Conservation (phyloP, 1,140 invertebrate species). For the Calephelis nemesis region DNA sequence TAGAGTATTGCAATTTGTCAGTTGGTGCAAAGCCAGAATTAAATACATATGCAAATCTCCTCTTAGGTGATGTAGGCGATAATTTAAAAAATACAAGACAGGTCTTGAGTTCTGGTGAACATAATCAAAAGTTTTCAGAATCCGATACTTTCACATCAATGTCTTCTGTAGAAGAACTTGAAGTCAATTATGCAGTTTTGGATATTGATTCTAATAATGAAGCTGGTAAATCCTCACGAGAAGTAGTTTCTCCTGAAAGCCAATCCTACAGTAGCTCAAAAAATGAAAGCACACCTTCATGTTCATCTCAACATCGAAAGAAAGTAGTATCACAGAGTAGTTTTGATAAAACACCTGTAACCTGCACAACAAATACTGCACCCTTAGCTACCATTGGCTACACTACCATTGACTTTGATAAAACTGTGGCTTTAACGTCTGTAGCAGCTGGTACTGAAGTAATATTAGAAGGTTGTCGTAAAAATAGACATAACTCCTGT, state of each 20-base stretch:
- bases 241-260: conserved; percentile 56
- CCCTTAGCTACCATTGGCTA: conserved; percentile 85
- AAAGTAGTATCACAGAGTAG: conserved; percentile 60
- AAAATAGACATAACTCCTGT: conserved; percentile 70
- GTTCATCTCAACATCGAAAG: conserved; percentile 45
- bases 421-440: conserved; percentile 90
- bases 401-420: conserved; percentile 96
- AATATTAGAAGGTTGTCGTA: conserved; percentile 59
- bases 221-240: conserved; percentile 36
- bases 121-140: conserved; percentile 67
- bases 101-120: conserved; percentile 42
- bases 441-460: conserved; percentile 65
- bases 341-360: conserved; percentile 45
- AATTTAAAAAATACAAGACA: conserved; percentile 49
- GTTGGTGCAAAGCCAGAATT: conserved; percentile 50
- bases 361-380: conserved; percentile 58
- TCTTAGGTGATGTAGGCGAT: conserved; percentile 80
- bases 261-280: conserved; percentile 61
- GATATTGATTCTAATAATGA: conserved; percentile 82
- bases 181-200: conserved; percentile 88
- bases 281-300: conserved; percentile 52
- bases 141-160: conserved; percentile 74
- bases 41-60: conserved; percentile 83
- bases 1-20: conserved; percentile 65
- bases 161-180: conserved; percentile 70